Conservation (phyloP, 2,888 invertebrate species). For the Philonicus albiceps region DNA sequence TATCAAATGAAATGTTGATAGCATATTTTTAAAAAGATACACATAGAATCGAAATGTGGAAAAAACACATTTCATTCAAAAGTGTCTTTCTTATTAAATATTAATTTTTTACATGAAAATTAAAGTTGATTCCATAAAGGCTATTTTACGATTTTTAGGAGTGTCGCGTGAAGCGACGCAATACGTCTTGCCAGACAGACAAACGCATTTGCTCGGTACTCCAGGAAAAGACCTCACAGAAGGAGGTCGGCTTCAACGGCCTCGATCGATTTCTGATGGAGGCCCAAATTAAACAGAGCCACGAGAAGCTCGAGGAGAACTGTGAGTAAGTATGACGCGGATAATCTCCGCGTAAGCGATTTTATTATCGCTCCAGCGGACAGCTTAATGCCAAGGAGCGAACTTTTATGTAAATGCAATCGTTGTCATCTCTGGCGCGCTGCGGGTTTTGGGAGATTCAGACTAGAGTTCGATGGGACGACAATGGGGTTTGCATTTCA, state of each 20-base stretch:
- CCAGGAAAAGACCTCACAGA: conserved; percentile 34
- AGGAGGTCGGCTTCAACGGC: not conserved
- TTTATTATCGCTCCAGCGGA: conserved; percentile 15
- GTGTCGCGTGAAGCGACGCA: conserved; percentile 44
- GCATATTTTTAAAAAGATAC: too few species aligned
- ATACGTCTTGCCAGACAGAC: conserved; percentile 46
- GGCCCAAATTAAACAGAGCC: conserved; percentile 24
- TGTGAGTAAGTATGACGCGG: conserved; percentile 28
- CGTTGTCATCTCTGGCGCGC: not conserved
- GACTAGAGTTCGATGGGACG: not conserved
- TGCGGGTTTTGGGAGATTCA: not conserved
- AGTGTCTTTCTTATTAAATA: too few species aligned
- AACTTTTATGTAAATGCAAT: conserved; percentile 6
- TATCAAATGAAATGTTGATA: too few species aligned
- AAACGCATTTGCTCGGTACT: conserved; percentile 13
- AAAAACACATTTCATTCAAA: too few species aligned
- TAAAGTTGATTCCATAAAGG: too few species aligned
- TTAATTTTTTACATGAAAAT: too few species aligned
- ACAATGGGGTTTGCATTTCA: not conserved
- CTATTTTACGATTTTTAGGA: not conserved
- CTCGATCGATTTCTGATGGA: conserved; percentile 27
- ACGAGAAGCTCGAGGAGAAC: conserved; percentile 29
- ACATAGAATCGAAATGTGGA: too few species aligned
- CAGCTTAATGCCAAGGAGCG: not conserved
- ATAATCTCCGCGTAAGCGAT: conserved; percentile 33